Evolutionary conservation across 2,113 vertebrate genomes (phyloP), one percentile per base, ranked within the genome.

Genomic region (Arenaria interpres): DNA sequence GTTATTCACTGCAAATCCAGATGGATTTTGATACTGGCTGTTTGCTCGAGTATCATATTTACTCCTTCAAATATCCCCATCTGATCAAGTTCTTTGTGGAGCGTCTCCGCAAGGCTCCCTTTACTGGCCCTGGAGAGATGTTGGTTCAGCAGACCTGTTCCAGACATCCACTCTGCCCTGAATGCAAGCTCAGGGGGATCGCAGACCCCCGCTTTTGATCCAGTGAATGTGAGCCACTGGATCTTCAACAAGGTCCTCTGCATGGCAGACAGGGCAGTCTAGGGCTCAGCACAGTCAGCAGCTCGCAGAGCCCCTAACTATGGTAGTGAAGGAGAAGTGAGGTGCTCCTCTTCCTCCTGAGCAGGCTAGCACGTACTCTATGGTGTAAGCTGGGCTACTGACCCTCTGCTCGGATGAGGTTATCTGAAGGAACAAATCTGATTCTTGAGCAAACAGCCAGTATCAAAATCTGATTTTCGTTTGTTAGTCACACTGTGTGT

Each of bases 401-500:
- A 4, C 9, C 17, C 22, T 27, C 53, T 68, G 67, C 28, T 94
- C 45, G 32, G 35, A 9, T 4, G 20, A 50, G 45, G 11, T 15
- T 84, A 84, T 51, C 90, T 66, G 64, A 84, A 80, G 35, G 62
- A 69, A 69, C 46, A 60, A 37, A 88, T 92, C 89, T 90, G 69
- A 33, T 33, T 48, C 57, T 86, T 73, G 67, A 83, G 72, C 39
- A 95, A 96, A 95, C 33, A 86, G 45, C 41, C 78, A 71, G 5
- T 25, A 76, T 35, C 4, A 48, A 72, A 83, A 90, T 69, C 72
- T 85, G 85, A 54, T 79, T 94, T 89, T 76, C 0, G 0, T 57
- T 85, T 41, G 3, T 95, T 94, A 92, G 75, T 93, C 93, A 96
- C 2, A 0, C 39, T 96, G 92, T 97, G 90, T 96, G 51, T 82